Conservation (phyloP, 2,888 invertebrate species). For the Leistus spinibarbis region DNA sequence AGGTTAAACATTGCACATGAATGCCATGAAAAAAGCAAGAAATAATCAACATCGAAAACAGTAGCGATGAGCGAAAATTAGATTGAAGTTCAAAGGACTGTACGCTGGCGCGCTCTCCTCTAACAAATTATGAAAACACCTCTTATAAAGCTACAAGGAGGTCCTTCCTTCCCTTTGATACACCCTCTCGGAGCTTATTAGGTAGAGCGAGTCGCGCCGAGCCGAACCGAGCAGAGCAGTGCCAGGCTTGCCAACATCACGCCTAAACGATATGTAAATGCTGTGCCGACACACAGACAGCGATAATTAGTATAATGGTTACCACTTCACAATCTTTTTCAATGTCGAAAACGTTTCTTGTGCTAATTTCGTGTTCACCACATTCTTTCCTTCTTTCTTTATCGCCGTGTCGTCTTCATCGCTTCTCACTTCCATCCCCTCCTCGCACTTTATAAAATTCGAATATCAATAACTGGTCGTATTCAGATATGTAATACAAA, state of each 20-base stretch:
- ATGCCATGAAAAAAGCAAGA: constrained; percentile 37
- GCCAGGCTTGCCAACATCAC: constrained; percentile 12
- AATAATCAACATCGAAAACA: constrained; percentile 48
- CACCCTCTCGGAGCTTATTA: constrained; percentile 31
- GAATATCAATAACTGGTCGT: neutral
- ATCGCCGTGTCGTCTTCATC: neutral
- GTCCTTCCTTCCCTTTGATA: constrained; percentile 29
- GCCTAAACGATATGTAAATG: constrained; percentile 55
- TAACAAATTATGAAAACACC: constrained; percentile 57
- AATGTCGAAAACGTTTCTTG: constrained; percentile 13
- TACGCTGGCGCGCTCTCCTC: constrained; percentile 49
- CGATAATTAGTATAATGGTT: constrained; percentile 59
- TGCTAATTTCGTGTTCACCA: constrained; percentile 22
- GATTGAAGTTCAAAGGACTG: constrained; percentile 55
- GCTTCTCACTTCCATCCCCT: neutral
- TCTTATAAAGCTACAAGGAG: constrained; percentile 43
- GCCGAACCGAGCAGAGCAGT: too few species aligned
- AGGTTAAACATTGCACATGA: constrained; percentile 35
- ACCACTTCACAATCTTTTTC: constrained; percentile 54
- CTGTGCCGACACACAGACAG: constrained; percentile 47
- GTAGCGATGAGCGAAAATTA: constrained; percentile 55
- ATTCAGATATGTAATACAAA: too few species aligned
- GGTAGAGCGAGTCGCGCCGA: constrained; percentile 10
- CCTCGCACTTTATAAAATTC: neutral
- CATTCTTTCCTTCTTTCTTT: neutral